Evolutionary conservation across 2,113 vertebrate genomes (phyloP), one percentile per base, ranked within the genome.

Genomic region (Macheiramphus alcinus): DNA sequence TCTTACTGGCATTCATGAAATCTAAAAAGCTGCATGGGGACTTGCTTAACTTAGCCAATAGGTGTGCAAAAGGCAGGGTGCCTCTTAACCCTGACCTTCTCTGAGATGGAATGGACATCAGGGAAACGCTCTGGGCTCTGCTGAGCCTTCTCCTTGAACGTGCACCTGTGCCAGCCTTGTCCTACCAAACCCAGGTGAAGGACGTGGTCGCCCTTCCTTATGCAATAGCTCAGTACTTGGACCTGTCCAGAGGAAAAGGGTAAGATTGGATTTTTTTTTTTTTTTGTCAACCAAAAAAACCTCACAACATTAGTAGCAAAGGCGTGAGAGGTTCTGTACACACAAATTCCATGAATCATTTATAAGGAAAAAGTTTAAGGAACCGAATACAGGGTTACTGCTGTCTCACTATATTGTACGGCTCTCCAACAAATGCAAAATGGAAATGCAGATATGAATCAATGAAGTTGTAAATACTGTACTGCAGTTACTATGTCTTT

Each of bases 381-480:
- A 90, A 66, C n/a, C 48, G 43, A 74, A 78, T 53, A 65, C 38
- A 82, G 31, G 34, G 14, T 65, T 84, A 38, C 40, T 70, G 62
- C 56, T 82, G 42, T 66, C 56, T 88, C 61, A 8, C 22, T 78
- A 2, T 79, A 38, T 62, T 74, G 58, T 74, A 71, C 2, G 3
- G 22, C 27, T 78, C 29, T 70, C 50, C 85, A 90, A 73, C 14
- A 84, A 68, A 79, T 74, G 53, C 68, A 76, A 65, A 93, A 95
- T 88, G 75, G 66, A 94, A 93, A 95, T 65, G 59, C 59, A 93
- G 43, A 55, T 71, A 68, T 1, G 8, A 27, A 80, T 75, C 83
- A 76, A 48, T 8, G 2, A 72, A 92, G 91, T 27, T 95, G 91
- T 96, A 94, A 95, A 94, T 96, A 90, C 73, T 96, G 68, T 95